Evolutionary conservation across 2,113 vertebrate genomes (phyloP).

Genomic region (Muntiacus muntjak): DNA sequence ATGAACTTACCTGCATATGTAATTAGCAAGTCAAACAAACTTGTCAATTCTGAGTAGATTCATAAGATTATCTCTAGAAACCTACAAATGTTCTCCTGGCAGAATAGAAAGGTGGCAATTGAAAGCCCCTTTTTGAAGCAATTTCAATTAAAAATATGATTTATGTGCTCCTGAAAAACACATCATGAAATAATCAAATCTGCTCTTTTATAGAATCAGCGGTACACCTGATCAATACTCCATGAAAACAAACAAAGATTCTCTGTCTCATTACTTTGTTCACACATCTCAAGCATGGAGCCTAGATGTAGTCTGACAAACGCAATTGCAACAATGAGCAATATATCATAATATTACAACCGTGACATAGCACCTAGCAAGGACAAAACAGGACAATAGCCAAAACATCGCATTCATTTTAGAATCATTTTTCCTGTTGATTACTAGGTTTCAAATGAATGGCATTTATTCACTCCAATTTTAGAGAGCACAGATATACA

Average conservation of each 20-base stretch:
- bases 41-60: background rate
- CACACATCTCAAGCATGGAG: slow-evolving; percentile 3
- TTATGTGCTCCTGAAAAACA: background rate
- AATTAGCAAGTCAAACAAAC: background rate
- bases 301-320: slow-evolving; percentile 33
- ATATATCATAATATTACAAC: background rate
- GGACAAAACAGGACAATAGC: background rate
- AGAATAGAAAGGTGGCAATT: background rate
- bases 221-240: slow-evolving; percentile 3
- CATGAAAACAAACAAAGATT: slow-evolving; percentile 20
- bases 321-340: background rate
- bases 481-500: background rate
- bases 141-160: slow-evolving; percentile 39
- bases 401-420: rapidly evolving
- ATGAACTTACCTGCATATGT: background rate
- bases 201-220: background rate
- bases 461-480: background rate
- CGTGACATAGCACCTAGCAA: background rate
- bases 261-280: background rate
- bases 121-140: background rate
- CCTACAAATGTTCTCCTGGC: background rate
- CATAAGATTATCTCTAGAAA: background rate
- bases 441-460: background rate
- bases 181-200: background rate
- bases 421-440: background rate